These are phyloP conservation scores for Pachyuromys duprasi DNA, from an alignment of 2,797 vertebrate genomes.

Conservation along the genomic window DNA sequence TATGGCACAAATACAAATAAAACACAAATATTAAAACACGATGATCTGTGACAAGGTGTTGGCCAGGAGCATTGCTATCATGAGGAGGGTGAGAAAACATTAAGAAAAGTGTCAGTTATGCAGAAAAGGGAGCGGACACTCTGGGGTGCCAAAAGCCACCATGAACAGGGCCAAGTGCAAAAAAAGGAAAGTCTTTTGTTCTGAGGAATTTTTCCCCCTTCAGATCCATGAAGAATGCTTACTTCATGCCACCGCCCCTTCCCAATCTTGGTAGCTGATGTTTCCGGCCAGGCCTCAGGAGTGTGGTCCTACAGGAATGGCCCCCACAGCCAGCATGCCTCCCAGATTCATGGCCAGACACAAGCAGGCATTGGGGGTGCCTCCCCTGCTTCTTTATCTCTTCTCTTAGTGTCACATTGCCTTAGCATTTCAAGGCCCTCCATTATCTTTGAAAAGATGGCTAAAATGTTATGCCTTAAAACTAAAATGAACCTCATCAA, in stretches of 20 bases:
- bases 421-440: not conserved
- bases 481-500: not conserved
- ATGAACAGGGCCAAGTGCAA: not conserved
- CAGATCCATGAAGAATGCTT: not conserved
- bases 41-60: not conserved
- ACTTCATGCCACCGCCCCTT: accelerated
- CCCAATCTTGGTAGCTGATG: not conserved
- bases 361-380: not conserved
- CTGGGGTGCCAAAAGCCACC: not conserved
- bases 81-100: not conserved
- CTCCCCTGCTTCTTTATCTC: not conserved
- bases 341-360: not conserved
- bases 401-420: not conserved
- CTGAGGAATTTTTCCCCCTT: not conserved
- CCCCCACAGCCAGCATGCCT: not conserved
- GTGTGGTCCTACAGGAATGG: too few species aligned
- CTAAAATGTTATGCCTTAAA: not conserved
- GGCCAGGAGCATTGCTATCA: not conserved
- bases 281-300: not conserved
- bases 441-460: not conserved
- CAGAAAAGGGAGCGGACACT: too few species aligned
- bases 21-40: not conserved
- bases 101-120: not conserved
- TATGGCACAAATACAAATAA: not conserved
- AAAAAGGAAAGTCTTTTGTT: not conserved